These are phyloP conservation scores for Gymnoscelis rufifasciata DNA, from an alignment of 2,888 invertebrate genomes.

Conservation along the genomic window DNA sequence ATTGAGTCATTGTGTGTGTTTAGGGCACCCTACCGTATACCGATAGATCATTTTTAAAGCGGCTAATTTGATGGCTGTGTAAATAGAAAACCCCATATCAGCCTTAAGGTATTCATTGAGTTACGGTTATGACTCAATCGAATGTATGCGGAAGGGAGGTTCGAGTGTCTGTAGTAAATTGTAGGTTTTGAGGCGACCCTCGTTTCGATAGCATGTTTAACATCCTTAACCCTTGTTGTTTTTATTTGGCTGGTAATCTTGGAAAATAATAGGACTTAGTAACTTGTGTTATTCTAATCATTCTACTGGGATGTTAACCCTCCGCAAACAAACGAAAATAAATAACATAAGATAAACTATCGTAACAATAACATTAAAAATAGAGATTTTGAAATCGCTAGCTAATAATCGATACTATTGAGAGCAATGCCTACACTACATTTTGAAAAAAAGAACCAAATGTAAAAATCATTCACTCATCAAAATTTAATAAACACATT, in stretches of 20 bases:
- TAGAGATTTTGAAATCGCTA: too few relatives aligned
- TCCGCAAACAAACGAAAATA: too few relatives aligned
- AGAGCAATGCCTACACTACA: too few relatives aligned
- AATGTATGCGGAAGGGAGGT: slow-evolving; percentile 49
- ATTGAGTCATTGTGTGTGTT: slow-evolving; percentile 27
- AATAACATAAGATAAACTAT: too few relatives aligned
- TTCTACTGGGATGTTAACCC: too few relatives aligned
- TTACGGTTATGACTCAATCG: slow-evolving; percentile 69
- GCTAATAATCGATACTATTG: too few relatives aligned
- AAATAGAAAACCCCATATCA: slow-evolving; percentile 58
- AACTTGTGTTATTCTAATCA: too few relatives aligned
- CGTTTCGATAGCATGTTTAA: slow-evolving; percentile 31
- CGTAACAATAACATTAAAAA: too few relatives aligned
- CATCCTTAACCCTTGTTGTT: slow-evolving; percentile 20
- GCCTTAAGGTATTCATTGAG: slow-evolving; percentile 44
- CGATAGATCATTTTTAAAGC: slow-evolving; percentile 61
- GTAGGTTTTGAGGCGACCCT: slow-evolving; percentile 51
- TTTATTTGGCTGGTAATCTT: slow-evolving; percentile 3
- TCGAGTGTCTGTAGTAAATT: slow-evolving; percentile 64
- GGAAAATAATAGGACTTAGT: background rate
- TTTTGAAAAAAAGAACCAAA: too few relatives aligned
- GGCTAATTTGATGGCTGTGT: slow-evolving; percentile 50
- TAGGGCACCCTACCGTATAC: slow-evolving; percentile 19
- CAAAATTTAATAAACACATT: background rate
- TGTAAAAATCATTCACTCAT: too few relatives aligned